phyloP scores from a whole-genome alignment of 2,113 vertebrate species.

The Oostethus manadensis region DNA sequence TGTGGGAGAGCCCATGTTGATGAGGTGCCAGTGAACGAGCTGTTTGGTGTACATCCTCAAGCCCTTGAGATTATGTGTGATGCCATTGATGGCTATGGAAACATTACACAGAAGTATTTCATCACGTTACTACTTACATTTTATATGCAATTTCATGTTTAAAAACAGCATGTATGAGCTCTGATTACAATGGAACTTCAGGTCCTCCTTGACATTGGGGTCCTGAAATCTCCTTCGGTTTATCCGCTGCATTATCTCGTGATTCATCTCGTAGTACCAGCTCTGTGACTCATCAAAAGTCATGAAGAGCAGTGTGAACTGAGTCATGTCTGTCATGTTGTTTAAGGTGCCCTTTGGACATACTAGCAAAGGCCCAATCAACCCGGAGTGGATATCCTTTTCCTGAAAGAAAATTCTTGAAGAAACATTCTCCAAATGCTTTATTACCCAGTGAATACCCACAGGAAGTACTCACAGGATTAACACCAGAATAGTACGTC shows the following conservation, averaged over 20 bases:
- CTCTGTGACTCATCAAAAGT: slow-evolving; percentile 92
- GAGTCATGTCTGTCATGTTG: slow-evolving; percentile 50
- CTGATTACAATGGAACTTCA: slow-evolving; percentile 81
- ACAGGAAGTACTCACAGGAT: slow-evolving; percentile 79
- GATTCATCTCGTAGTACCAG: slow-evolving; percentile 83
- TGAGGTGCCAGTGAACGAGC: slow-evolving; percentile 80
- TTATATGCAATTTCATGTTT: neutral
- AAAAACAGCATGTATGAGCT: neutral
- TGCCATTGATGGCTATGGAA: slow-evolving; percentile 87
- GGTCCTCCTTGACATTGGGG: slow-evolving; percentile 54
- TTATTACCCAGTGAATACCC: no score
- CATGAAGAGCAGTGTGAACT: slow-evolving; percentile 91
- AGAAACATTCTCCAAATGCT: neutral
- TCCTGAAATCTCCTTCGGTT: slow-evolving; percentile 34
- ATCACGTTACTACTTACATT: neutral
- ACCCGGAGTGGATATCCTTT: slow-evolving; percentile 85
- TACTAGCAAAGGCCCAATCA: slow-evolving; percentile 89
- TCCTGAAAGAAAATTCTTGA: slow-evolving; percentile 71
- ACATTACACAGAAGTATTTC: slow-evolving; percentile 1
- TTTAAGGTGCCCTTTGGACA: slow-evolving; percentile 80
- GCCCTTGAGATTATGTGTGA: slow-evolving; percentile 82
- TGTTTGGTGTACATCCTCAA: slow-evolving; percentile 86
- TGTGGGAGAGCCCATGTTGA: slow-evolving; percentile 85
- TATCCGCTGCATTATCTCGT: slow-evolving; percentile 54
- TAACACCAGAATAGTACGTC: slow-evolving; percentile 91